phyloP scores from a whole-genome alignment of 2,797 vertebrate species.

The Acrossocheilus fasciatus region DNA sequence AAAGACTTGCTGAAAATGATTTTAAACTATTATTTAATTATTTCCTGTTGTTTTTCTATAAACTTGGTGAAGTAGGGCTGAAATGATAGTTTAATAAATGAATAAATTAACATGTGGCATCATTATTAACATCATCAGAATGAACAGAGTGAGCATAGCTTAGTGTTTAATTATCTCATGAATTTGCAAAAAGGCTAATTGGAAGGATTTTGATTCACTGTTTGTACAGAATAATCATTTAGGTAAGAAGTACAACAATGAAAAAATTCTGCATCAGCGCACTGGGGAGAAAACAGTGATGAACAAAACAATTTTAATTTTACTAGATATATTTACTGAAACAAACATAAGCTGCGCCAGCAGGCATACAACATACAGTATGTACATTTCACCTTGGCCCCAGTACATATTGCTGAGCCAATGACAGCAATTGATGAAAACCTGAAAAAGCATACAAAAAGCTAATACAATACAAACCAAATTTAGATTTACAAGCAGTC shows the following conservation, averaged over 20 bases:
- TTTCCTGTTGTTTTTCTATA: slow-evolving; percentile 46
- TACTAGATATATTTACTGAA: neutral
- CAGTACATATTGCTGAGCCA: neutral
- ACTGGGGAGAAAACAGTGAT: slow-evolving; percentile 9
- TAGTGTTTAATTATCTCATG: slow-evolving; percentile 65
- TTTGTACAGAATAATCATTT: slow-evolving; percentile 52
- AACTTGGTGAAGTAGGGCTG: slow-evolving; percentile 58
- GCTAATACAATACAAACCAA: neutral
- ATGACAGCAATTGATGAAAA: neutral
- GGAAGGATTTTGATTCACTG: slow-evolving; percentile 55
- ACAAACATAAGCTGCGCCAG: slow-evolving; percentile 5
- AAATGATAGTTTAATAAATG: slow-evolving; percentile 60
- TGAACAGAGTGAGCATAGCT: slow-evolving; percentile 51
- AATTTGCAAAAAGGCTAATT: slow-evolving; percentile 57
- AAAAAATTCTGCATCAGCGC: slow-evolving; percentile 23
- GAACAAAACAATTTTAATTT: neutral
- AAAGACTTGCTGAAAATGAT: slow-evolving; percentile 57
- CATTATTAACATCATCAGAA: slow-evolving; percentile 62
- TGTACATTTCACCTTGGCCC: neutral
- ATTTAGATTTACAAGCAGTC: neutral
- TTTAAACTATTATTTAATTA: slow-evolving; percentile 53
- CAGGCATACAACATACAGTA: neutral
- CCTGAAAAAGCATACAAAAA: neutral
- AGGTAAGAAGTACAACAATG: slow-evolving; percentile 15
- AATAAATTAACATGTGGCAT: slow-evolving; percentile 61